Evolutionary conservation across 2,888 invertebrate species (phyloP).

Genomic region (Agelastica alni): DNA sequence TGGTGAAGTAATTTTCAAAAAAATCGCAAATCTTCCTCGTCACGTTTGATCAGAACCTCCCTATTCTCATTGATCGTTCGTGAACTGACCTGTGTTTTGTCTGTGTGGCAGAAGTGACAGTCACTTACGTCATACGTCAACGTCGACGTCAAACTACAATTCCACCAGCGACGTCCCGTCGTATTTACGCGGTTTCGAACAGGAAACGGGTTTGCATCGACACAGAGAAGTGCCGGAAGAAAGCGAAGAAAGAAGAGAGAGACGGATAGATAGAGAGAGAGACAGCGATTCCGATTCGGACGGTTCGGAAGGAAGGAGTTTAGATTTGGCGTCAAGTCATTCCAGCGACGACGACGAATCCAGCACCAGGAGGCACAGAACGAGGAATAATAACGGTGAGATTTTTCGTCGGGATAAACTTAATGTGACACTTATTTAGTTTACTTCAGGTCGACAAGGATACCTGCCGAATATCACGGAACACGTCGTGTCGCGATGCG

Average conservation of each 20-base stretch:
- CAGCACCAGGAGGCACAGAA: slow-evolving; percentile 54
- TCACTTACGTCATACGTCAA: slow-evolving; percentile 80
- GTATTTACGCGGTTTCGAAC: slow-evolving; percentile 69
- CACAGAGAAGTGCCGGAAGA: slow-evolving; percentile 59
- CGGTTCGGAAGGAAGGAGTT: slow-evolving; percentile 73
- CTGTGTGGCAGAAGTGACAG: slow-evolving; percentile 70
- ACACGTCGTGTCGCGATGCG: slow-evolving; percentile 55
- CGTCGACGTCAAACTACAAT: slow-evolving; percentile 87
- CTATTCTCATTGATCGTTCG: too few relatives aligned
- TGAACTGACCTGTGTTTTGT: slow-evolving; percentile 5
- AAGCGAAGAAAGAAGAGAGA: slow-evolving; percentile 49
- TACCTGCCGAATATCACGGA: slow-evolving; percentile 70
- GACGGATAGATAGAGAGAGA: slow-evolving; percentile 37
- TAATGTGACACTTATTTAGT: neutral
- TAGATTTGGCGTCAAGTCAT: slow-evolving; percentile 93
- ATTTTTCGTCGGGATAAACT: too few relatives aligned
- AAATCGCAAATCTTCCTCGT: too few relatives aligned
- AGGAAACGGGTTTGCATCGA: slow-evolving; percentile 61
- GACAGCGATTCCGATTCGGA: slow-evolving; percentile 80
- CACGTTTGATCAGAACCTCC: too few relatives aligned
- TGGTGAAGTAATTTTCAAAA: too few relatives aligned
- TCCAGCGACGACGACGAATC: slow-evolving; percentile 89
- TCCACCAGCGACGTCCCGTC: slow-evolving; percentile 78
- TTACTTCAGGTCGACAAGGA: slow-evolving; percentile 45
- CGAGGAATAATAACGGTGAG: slow-evolving; percentile 16